These are phyloP conservation scores for Alexandromys oeconomus DNA, from an alignment of 2,797 vertebrate genomes.

Conservation along the genomic window DNA sequence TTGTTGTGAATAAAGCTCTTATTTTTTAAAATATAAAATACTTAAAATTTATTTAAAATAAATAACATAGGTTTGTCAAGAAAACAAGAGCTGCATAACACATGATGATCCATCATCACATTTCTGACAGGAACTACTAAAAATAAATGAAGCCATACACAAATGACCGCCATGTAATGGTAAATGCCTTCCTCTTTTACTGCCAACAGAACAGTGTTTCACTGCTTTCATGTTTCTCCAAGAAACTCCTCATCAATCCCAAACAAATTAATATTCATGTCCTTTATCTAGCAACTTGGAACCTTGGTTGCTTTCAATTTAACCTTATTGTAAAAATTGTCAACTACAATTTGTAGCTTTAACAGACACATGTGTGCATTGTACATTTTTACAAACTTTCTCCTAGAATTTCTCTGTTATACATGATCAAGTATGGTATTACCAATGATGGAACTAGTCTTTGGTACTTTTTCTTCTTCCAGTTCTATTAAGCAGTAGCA, in stretches of 20 bases:
- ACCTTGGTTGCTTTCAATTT: conserved; percentile 4
- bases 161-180: conserved; percentile 1
- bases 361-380: not conserved
- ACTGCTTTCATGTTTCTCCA: not conserved
- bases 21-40: not conserved
- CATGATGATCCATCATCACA: not conserved
- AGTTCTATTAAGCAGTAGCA: not conserved
- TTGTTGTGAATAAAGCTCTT: not conserved
- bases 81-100: not conserved
- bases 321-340: conserved; percentile 8
- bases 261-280: not conserved
- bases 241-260: not conserved
- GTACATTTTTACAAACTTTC: not conserved
- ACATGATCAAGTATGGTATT: not conserved
- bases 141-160: not conserved
- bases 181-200: not conserved
- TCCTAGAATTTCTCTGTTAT: not conserved
- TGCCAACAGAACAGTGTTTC: not conserved
- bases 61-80: not conserved
- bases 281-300: not conserved
- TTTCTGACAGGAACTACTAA: conserved; percentile 23
- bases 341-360: not conserved
- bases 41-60: not conserved
- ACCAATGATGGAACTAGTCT: not conserved
- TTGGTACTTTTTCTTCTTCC: not conserved